Base-by-base conservation (phyloP, 2,888 invertebrate genomes). In the Dasypolia templi region DNA sequence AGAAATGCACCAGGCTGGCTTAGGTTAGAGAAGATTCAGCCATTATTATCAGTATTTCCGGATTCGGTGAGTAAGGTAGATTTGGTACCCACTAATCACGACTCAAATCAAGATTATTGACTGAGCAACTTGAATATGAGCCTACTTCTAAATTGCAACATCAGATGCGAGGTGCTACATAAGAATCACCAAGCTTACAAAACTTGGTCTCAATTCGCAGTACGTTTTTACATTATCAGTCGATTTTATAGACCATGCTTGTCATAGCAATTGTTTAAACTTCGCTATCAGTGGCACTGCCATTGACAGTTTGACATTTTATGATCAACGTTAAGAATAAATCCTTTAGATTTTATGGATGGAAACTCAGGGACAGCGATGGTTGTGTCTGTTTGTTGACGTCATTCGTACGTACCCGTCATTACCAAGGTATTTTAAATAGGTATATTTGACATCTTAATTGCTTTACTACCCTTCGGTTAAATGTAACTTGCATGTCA, bases 221-320 rank as follows among this genome's bases (percentile, higher is more conserved):
- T n/a, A n/a, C n/a, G n/a, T n/a, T n/a, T n/a, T n/a, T n/a, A n/a
- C n/a, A n/a, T n/a, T n/a, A n/a, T n/a, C n/a, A n/a, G n/a, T n/a
- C n/a, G n/a, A n/a, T n/a, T n/a, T n/a, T n/a, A n/a, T n/a, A n/a
- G n/a, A 32, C 0, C 11, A 63, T 1, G n/a, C 22, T 44, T 44
- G 44, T 44, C 14, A 61, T 19, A 32, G 32, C 49, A 14, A n/a
- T 11, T 19, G 3, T 7, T 9, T 56, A 32, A 19, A 32, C 19
- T 19, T 11, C 26, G 3, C 7, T 22, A 67, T 32, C 46, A 68
- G 35, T 35, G n/a, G 7, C 5, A 29, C 22, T 70, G 75, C 3
- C 1, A 39, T 17, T 78, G 75, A 59, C 70, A 75, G n/a, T 2
- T 59, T 77, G 35, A 17, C 35, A 53, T 61, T 29, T 22, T 22